Evolutionary conservation across 2,113 vertebrate species (phyloP).

Genomic region (Pluvianellus socialis): DNA sequence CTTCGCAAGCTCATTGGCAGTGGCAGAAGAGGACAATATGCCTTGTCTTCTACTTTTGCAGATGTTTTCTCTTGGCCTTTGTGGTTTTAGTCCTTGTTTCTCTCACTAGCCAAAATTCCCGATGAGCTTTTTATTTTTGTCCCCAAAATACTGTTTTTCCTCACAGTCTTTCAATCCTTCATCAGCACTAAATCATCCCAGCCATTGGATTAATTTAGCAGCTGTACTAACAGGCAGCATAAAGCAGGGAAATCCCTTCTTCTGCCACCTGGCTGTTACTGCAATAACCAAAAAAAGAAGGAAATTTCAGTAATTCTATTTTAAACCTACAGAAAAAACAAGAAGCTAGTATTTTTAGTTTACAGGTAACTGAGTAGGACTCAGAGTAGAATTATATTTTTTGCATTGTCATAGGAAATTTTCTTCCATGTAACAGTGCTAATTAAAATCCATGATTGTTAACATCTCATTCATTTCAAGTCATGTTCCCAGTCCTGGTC

Average conservation of each 20-base stretch:
- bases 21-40: not conserved
- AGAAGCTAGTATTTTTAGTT: not conserved
- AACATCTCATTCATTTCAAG: not conserved
- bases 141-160: not conserved
- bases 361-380: not conserved
- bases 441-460: not conserved
- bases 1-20: not conserved
- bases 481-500: not conserved
- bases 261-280: not conserved
- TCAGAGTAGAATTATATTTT: not conserved
- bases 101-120: constrained; percentile 26
- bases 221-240: not conserved
- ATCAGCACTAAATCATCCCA: not conserved
- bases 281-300: not conserved
- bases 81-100: not conserved
- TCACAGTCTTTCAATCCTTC: constrained; percentile 32
- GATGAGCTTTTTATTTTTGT: not conserved
- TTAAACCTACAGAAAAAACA: not conserved
- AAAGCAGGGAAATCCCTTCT: not conserved
- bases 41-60: not conserved
- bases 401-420: not conserved
- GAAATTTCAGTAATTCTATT: not conserved
- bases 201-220: not conserved
- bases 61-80: constrained; percentile 1
- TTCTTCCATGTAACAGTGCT: not conserved